Base-by-base conservation (phyloP, 2,888 invertebrate species). In the Macropis europaea region DNA sequence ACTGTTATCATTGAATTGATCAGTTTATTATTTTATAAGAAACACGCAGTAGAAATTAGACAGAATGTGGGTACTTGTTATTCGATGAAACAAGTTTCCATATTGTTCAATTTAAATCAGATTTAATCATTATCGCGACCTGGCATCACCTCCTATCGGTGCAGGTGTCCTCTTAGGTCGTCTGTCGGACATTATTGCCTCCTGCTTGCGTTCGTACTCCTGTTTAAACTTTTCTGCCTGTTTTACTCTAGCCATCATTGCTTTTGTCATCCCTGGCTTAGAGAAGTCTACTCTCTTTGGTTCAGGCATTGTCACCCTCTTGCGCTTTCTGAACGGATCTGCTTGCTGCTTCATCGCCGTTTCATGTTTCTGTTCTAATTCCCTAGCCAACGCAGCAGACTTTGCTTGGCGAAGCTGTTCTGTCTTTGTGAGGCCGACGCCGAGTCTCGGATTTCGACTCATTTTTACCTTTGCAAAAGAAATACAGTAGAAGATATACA, bases 201-300 rank as follows among this genome's bases (percentile, higher is more conserved):
- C 52, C 13, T 48, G 30, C 24, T 77, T 81, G 1, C 76, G 79
- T 6, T 82, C 85, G 1, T 62, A 68, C 0, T 81, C 80, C 7
- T 68, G 48, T 6, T 59, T 66, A 0, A 82, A 48, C n/a, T 79
- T 83, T 17, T 84, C 82, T 1, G 87, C 76, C 3, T 80, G 76
- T 57, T 86, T 82, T 15, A 86, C 22, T 26, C 85, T 83, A 22
- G 86, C 83, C n/a, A 81, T 4, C 88, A 88, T 87, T 1, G 88
- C 73, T 53, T 82, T 86, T 2, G 87, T 88, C 82, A 84, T 59
- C 0, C 56, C 40, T 0, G 88, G 88, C 15, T 67, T 82, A 2
- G 59, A 68, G 32, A 86, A 85, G 5, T 87, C 83, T 3, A 88
- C 61, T 28, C 76, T 86, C 11, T 82, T 84, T 1, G 86, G 87